These are phyloP conservation scores for Drosophila buzzatii DNA, from an alignment of 2,888 invertebrate genomes.

Conservation along the genomic window DNA sequence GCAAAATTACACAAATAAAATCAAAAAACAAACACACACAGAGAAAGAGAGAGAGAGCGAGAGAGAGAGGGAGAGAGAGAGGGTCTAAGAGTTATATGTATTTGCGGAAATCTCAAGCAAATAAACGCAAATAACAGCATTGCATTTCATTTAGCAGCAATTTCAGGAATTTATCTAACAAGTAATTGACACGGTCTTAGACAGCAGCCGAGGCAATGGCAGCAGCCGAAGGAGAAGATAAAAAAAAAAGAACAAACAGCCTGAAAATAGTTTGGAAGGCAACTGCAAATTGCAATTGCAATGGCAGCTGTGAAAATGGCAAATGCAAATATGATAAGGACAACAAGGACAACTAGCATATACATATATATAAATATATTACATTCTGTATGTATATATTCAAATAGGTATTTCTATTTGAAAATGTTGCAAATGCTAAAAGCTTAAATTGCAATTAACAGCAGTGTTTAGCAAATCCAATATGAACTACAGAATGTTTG, in stretches of 20 bases:
- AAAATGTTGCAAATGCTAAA: conserved; percentile 27
- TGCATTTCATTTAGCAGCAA: conserved; percentile 49
- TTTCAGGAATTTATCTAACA: conserved; percentile 48
- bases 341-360: conserved; percentile 9
- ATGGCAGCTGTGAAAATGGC: conserved; percentile 41
- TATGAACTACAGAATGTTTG: conserved; percentile 23
- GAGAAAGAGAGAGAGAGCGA: not conserved
- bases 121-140: conserved; percentile 37
- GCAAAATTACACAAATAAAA: conserved; percentile 12
- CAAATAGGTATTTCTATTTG: not conserved
- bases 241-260: conserved; percentile 27
- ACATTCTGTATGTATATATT: not conserved
- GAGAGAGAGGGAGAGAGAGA: not conserved
- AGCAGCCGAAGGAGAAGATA: not conserved
- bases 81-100: conserved; percentile 6
- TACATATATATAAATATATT: not conserved
- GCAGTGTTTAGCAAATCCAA: conserved; percentile 29
- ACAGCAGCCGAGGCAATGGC: conserved; percentile 6
- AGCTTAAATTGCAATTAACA: conserved; percentile 64
- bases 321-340: conserved; percentile 33
- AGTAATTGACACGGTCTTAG: conserved; percentile 49
- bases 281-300: conserved; percentile 22
- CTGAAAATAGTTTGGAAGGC: conserved; percentile 19
- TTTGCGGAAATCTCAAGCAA: conserved; percentile 39
- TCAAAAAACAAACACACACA: not conserved